phyloP scores from a whole-genome alignment of 2,113 vertebrate species.

The Elaphurus davidianus region DNA sequence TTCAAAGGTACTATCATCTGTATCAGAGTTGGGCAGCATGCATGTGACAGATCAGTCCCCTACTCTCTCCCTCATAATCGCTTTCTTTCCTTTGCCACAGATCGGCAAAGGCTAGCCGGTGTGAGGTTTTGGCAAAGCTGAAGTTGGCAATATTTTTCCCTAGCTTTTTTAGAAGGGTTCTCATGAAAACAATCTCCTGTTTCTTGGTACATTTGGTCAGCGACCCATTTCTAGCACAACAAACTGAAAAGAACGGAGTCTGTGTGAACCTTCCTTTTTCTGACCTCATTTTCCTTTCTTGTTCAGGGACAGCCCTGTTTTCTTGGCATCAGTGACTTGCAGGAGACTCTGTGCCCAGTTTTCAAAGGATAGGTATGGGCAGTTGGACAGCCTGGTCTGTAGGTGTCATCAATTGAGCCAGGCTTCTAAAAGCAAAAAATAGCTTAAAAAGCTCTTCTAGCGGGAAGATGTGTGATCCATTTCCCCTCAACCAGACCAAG shows the following conservation, averaged over 20 bases:
- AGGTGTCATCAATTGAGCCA: not conserved
- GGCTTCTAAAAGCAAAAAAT: conserved; percentile 42
- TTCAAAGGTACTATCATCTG: not conserved
- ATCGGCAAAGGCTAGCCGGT: not conserved
- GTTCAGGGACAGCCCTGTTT: not conserved
- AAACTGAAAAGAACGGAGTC: not conserved
- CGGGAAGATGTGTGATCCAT: not conserved
- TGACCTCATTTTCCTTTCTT: not conserved
- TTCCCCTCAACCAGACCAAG: not conserved
- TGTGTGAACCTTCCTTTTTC: not conserved
- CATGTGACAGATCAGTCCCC: not conserved
- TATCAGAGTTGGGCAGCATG: not conserved
- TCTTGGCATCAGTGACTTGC: not conserved
- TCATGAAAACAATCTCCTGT: not conserved
- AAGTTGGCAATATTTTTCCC: not conserved
- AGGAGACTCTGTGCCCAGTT: not conserved
- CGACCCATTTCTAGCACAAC: not conserved
- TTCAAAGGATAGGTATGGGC: not conserved
- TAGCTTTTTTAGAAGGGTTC: not conserved
- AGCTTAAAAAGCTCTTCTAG: conserved; percentile 35
- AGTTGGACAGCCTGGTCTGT: not conserved
- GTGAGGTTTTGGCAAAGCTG: too few relatives aligned
- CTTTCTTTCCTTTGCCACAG: not conserved
- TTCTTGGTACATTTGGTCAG: not conserved
- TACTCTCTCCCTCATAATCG: not conserved